Evolutionary conservation across 2,113 vertebrate species (phyloP).

Genomic region (Rhombomys opimus): DNA sequence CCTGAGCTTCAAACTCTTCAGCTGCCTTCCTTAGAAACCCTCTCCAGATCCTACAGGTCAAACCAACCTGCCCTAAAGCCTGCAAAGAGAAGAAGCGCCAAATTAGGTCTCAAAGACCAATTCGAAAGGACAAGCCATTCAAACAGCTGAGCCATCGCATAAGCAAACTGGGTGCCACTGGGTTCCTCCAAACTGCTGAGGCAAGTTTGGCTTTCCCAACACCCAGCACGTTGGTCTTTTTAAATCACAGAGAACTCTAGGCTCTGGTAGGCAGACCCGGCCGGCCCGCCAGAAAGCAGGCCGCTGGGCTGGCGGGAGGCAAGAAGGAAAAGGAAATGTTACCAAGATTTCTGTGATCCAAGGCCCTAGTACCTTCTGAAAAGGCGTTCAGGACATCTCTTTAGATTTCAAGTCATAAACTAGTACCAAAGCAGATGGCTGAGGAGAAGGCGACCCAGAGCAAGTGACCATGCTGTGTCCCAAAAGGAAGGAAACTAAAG

Average conservation of each 20-base stretch:
- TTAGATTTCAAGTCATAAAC: slow-evolving; percentile 63
- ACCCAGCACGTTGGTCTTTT: background rate
- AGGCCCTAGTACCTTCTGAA: slow-evolving; percentile 44
- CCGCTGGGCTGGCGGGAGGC: background rate
- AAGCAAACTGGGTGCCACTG: background rate
- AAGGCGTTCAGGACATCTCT: background rate
- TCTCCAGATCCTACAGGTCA: slow-evolving; percentile 21
- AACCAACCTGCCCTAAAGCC: slow-evolving; percentile 53
- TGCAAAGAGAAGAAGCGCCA: background rate
- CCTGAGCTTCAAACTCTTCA: background rate
- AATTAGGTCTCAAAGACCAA: slow-evolving; percentile 36
- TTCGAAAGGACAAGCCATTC: background rate
- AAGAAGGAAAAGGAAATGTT: background rate
- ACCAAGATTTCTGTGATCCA: slow-evolving; percentile 15
- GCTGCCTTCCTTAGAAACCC: background rate
- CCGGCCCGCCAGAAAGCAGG: background rate
- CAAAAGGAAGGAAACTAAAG: slow-evolving; percentile 58
- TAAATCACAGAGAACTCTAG: background rate
- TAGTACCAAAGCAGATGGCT: slow-evolving; percentile 11
- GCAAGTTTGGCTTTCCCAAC: slow-evolving; percentile 67
- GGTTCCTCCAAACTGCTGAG: slow-evolving; percentile 48
- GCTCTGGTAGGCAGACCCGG: background rate
- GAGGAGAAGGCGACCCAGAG: background rate
- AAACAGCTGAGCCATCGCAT: background rate
- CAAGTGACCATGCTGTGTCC: background rate